Conservation (phyloP, 2,113 vertebrate genomes). For the Rhinopomastus cyanomelas region DNA sequence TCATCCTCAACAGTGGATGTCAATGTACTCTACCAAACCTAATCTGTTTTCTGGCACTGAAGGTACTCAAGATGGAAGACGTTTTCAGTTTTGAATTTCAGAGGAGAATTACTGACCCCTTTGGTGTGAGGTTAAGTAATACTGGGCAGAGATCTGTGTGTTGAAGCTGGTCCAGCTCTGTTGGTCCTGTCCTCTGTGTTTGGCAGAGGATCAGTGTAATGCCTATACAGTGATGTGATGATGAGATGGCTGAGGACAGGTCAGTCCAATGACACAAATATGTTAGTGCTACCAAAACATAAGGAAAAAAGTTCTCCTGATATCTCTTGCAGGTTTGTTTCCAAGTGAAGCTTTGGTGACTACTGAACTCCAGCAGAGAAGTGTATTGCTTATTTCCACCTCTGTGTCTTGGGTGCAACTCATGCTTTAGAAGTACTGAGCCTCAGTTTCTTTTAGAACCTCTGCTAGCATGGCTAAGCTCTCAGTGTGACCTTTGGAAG, state of each 20-base stretch:
- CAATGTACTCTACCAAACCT: neutral
- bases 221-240: neutral
- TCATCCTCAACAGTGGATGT: neutral
- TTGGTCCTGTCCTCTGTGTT: neutral
- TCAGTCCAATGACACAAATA: neutral
- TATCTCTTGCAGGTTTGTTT: neutral
- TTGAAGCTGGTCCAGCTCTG: neutral
- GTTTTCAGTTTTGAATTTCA: neutral
- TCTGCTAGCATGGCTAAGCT: neutral
- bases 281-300: neutral
- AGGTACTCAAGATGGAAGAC: neutral
- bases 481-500: neutral
- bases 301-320: neutral
- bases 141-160: neutral
- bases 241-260: neutral
- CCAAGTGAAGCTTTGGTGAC: neutral
- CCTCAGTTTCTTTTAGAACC: neutral
- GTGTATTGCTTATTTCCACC: rapidly evolving
- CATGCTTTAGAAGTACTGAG: neutral
- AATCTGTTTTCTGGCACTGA: neutral
- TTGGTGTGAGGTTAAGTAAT: neutral
- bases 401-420: neutral
- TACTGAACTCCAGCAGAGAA: neutral
- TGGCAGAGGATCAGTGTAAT: neutral
- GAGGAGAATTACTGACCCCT: neutral